These are phyloP conservation scores for Diorhabda sublineata DNA, from an alignment of 1,140 invertebrate species.

Conservation along the genomic window DNA sequence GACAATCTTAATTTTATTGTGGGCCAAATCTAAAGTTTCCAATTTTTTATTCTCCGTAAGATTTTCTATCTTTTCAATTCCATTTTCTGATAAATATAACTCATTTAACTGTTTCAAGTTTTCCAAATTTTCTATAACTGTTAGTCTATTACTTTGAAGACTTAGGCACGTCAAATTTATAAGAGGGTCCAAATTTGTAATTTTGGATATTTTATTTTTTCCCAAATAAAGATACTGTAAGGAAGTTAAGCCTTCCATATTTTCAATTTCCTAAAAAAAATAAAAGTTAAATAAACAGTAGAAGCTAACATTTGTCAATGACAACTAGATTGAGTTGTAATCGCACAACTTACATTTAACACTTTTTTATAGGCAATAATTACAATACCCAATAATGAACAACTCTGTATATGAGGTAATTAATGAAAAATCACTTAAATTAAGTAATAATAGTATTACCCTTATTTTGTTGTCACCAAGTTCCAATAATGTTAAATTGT, in stretches of 20 bases:
- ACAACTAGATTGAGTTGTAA: no score
- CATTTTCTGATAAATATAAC: slow-evolving; percentile 94
- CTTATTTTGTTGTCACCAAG: slow-evolving; percentile 93
- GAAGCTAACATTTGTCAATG: background rate
- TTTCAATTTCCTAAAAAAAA: slow-evolving; percentile 72
- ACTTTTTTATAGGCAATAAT: no score
- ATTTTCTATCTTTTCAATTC: slow-evolving; percentile 72
- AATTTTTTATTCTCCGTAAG: slow-evolving; percentile 66
- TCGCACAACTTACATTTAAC: no score
- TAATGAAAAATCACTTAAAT: no score
- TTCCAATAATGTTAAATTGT: slow-evolving; percentile 81
- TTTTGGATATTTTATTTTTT: slow-evolving; percentile 93
- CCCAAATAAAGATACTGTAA: slow-evolving; percentile 82
- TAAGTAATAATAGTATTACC: slow-evolving; percentile 49
- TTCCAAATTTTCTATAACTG: slow-evolving; percentile 82
- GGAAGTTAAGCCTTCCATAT: slow-evolving; percentile 70
- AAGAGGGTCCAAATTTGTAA: slow-evolving; percentile 81
- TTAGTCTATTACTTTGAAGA: slow-evolving; percentile 86
- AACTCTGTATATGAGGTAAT: no score
- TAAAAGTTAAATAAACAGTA: background rate
- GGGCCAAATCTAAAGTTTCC: slow-evolving; percentile 84
- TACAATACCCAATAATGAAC: no score
- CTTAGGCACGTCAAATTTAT: slow-evolving; percentile 77
- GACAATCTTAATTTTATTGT: slow-evolving; percentile 81
- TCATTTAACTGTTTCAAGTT: slow-evolving; percentile 73